Percentiles rank a stretch among this genome's conserved stretches.
phyloP scores from a whole-genome alignment of 2,888 invertebrate species.

The Podotricha telesiphe region DNA sequence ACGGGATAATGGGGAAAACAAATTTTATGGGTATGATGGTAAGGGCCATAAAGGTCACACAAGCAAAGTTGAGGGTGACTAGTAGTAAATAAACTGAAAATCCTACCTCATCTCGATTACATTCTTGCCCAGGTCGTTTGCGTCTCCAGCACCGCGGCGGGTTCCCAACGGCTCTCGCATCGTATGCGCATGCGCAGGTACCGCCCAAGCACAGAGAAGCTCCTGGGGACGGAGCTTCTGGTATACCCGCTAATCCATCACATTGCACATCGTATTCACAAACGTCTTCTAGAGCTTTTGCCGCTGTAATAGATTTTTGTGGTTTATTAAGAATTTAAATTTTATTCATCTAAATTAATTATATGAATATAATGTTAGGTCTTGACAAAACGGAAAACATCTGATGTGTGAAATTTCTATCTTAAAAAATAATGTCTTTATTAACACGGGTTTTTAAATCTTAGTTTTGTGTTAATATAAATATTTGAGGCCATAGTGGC shows the following conservation, averaged over 20 bases:
- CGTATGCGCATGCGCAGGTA: conserved; percentile 67
- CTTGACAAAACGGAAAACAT: no score
- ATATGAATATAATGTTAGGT: no score
- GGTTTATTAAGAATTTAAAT: no score
- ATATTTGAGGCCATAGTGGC: no score
- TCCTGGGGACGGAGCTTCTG: conserved; percentile 61
- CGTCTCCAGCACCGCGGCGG: conserved; percentile 69
- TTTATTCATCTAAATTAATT: no score
- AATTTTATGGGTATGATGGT: no score
- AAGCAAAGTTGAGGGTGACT: background rate
- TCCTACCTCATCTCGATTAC: conserved; percentile 69
- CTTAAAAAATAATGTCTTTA: no score
- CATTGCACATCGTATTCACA: conserved; percentile 79
- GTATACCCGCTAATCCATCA: conserved; percentile 60
- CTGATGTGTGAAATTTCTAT: no score
- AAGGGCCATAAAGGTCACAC: no score
- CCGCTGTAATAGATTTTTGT: conserved; percentile 55
- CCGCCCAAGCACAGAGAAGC: conserved; percentile 72
- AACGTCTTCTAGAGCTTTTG: conserved; percentile 62
- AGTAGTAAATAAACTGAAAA: background rate
- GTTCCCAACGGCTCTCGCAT: conserved; percentile 61
- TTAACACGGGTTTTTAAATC: no score
- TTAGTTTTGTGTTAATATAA: no score
- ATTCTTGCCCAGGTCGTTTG: conserved; percentile 70
- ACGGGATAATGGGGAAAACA: no score